phyloP scores from a whole-genome alignment of 2,113 vertebrate species.

The Rhinogobius similis region DNA sequence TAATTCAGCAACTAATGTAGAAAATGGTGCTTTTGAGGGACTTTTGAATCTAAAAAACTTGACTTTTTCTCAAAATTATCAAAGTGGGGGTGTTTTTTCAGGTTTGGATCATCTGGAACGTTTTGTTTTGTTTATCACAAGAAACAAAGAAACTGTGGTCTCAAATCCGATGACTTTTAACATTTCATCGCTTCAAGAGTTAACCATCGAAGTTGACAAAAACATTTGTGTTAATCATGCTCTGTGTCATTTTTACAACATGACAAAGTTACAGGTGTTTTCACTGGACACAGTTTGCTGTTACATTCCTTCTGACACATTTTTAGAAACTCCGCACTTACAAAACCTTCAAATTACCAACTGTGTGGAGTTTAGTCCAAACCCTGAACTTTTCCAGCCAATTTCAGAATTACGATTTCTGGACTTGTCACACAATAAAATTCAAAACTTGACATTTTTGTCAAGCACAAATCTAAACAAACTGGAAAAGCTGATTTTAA shows the following conservation, averaged over 20 bases:
- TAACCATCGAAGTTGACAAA: neutral
- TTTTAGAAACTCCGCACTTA: neutral
- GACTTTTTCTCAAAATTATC: neutral
- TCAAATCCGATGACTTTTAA: neutral
- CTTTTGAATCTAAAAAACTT: neutral
- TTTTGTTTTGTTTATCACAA: neutral
- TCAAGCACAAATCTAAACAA: conserved; percentile 48
- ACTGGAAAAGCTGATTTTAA: conserved; percentile 61
- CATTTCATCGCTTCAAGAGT: neutral
- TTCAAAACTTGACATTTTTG: conserved; percentile 72
- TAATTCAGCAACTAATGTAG: neutral
- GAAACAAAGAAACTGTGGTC: neutral
- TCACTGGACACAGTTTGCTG: neutral
- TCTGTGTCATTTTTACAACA: neutral
- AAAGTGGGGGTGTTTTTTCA: neutral
- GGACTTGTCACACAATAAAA: neutral
- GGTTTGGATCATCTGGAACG: neutral
- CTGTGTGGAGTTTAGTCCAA: neutral
- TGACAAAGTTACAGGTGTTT: neutral
- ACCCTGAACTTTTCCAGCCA: neutral
- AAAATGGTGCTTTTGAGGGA: neutral
- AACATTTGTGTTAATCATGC: neutral
- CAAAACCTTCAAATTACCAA: neutral
- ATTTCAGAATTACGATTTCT: neutral
- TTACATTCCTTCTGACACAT: neutral